Conservation (phyloP, 2,113 vertebrate genomes). For the Piaya cayana region DNA sequence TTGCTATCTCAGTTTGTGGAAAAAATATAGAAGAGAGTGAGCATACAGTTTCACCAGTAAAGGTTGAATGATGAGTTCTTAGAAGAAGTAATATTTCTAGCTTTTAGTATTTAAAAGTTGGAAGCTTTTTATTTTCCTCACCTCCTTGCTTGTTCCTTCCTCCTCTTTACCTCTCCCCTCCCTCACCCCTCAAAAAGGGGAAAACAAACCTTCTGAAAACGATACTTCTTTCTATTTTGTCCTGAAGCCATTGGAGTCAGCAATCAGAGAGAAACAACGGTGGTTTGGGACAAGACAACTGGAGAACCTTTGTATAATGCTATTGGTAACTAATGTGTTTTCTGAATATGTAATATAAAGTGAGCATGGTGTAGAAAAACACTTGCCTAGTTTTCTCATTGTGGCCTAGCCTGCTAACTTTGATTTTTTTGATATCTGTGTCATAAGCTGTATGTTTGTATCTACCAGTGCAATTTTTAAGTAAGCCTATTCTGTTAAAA, state of each 20-base stretch:
- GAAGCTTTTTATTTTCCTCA: slow-evolving; percentile 48
- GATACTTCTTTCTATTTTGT: slow-evolving; percentile 52
- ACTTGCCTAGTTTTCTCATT: background rate
- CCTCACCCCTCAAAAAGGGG: background rate
- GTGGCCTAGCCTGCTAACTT: background rate
- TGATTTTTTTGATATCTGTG: background rate
- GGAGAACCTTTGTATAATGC: slow-evolving; percentile 95
- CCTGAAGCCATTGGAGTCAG: slow-evolving; percentile 91
- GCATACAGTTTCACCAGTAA: background rate
- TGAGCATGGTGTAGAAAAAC: background rate
- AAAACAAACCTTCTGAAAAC: slow-evolving; percentile 59
- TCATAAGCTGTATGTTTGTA: background rate
- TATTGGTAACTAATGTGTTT: slow-evolving; percentile 81
- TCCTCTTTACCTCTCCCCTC: slow-evolving; percentile 8
- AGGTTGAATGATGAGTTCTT: background rate
- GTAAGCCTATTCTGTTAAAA: background rate
- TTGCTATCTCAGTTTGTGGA: background rate
- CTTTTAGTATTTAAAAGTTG: background rate
- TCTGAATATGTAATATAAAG: background rate
- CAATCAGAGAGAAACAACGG: slow-evolving; percentile 97
- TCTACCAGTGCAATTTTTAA: no score
- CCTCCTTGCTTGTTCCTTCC: slow-evolving; percentile 46
- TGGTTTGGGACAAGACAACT: slow-evolving; percentile 95
- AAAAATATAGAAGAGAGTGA: background rate
- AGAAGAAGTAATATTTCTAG: background rate